Percentiles rank a stretch among this genome's conserved stretches.
These are phyloP conservation scores for Magallana angulata DNA, from an alignment of 1,140 invertebrate species.

Conservation along the genomic window DNA sequence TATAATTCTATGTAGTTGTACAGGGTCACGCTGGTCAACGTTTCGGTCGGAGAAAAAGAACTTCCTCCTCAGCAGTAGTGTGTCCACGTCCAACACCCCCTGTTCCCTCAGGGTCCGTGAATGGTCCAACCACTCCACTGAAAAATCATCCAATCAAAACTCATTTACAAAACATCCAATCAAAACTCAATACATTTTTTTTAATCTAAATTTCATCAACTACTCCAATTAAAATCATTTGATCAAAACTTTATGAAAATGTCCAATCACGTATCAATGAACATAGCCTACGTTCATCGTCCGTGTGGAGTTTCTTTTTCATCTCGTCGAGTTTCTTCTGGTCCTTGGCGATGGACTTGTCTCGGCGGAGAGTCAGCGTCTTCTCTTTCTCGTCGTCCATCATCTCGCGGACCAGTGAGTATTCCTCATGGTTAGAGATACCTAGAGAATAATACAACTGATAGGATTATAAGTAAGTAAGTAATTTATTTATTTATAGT, in stretches of 20 bases:
- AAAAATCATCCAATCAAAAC: slow-evolving; percentile 62
- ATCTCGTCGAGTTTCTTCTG: slow-evolving; percentile 97
- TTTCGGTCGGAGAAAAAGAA: slow-evolving; percentile 99
- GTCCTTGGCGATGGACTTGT: slow-evolving; percentile 85
- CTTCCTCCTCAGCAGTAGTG: slow-evolving; percentile 94
- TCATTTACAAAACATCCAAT: no score
- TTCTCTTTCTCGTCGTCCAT: slow-evolving; percentile 87
- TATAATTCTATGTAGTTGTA: slow-evolving; percentile 85
- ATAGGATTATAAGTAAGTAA: no score
- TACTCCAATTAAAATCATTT: no score
- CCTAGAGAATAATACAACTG: slow-evolving; percentile 79
- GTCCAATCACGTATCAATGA: background rate
- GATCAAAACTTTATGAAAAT: slow-evolving; percentile 37
- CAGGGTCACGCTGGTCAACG: slow-evolving; percentile 98
- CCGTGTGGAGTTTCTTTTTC: slow-evolving; percentile 97
- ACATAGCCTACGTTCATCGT: slow-evolving; percentile 92
- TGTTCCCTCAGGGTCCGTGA: slow-evolving; percentile 97
- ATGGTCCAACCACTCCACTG: slow-evolving; percentile 99
- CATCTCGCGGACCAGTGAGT: slow-evolving; percentile 94
- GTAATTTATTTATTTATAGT: no score
- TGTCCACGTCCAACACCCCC: slow-evolving; percentile 94
- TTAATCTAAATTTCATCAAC: slow-evolving; percentile 82
- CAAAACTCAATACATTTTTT: no score
- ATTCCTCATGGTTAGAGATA: slow-evolving; percentile 99
- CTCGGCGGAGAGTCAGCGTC: slow-evolving; percentile 88